These are phyloP conservation scores for Drosophila birchii DNA, from an alignment of 2,888 invertebrate genomes.

Conservation along the genomic window DNA sequence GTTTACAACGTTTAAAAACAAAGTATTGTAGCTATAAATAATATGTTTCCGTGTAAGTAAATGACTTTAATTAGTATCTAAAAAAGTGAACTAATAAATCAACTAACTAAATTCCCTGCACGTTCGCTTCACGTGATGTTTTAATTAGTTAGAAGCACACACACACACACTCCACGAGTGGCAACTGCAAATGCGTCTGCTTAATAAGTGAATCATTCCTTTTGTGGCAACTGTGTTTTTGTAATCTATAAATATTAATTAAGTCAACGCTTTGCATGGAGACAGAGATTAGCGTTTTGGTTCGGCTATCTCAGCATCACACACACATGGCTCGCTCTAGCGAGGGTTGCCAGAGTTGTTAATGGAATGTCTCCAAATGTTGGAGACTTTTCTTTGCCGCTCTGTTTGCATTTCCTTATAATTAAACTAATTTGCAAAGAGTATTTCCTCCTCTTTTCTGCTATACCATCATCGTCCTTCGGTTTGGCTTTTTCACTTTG, in stretches of 20 bases:
- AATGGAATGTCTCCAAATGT: conserved; percentile 9
- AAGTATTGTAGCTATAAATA: background rate
- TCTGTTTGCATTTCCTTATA: conserved; percentile 37
- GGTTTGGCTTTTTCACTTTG: conserved; percentile 30
- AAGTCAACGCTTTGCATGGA: conserved; percentile 12
- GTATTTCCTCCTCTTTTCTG: conserved; percentile 3
- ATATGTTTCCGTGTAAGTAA: background rate
- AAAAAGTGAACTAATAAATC: background rate
- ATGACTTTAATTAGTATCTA: background rate
- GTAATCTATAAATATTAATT: conserved; percentile 45
- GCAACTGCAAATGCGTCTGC: background rate
- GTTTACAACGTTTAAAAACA: background rate
- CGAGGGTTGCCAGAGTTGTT: conserved; percentile 8
- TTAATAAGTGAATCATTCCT: conserved; percentile 6
- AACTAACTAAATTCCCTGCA: conserved; percentile 23
- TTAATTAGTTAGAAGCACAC: conserved; percentile 24
- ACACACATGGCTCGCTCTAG: conserved; percentile 16
- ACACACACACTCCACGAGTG: background rate
- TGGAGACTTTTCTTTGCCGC: conserved; percentile 13
- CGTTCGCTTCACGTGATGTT: conserved; percentile 53
- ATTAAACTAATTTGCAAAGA: conserved; percentile 47
- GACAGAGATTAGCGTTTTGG: conserved; percentile 18
- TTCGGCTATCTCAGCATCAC: conserved; percentile 5
- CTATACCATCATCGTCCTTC: conserved; percentile 15
- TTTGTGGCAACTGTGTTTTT: background rate